Percentiles rank a stretch among this genome's conserved stretches.
These are phyloP conservation scores for Callocephalon fimbriatum DNA, from an alignment of 2,113 vertebrate species.

Conservation along the genomic window DNA sequence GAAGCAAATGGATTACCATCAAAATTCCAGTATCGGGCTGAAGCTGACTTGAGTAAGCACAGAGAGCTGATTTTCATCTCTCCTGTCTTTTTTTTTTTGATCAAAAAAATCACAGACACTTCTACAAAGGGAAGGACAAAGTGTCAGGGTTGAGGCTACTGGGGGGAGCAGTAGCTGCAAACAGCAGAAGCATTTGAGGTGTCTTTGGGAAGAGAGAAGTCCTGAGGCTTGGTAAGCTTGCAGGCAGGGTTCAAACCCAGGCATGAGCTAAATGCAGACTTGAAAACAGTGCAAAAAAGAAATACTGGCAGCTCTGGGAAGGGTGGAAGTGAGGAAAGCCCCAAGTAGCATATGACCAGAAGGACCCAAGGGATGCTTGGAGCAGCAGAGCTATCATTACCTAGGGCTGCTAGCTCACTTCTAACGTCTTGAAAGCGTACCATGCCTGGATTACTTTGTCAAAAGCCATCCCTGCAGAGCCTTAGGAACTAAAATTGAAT, in stretches of 20 bases:
- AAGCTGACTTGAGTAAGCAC: not conserved
- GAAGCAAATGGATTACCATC: not conserved
- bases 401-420: not conserved
- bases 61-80: not conserved
- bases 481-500: not conserved
- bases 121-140: not conserved
- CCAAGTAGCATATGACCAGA: not conserved
- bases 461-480: not conserved
- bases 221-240: not conserved
- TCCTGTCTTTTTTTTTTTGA: not conserved
- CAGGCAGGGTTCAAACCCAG: not conserved
- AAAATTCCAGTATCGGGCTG: not conserved
- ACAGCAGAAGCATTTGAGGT: not conserved
- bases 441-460: conserved; percentile 29
- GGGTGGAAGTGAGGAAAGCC: not conserved
- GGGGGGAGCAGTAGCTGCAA: not conserved
- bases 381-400: not conserved
- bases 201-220: not conserved
- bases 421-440: not conserved
- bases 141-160: not conserved
- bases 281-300: not conserved
- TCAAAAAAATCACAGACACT: not conserved
- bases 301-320: not conserved
- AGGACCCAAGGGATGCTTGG: not conserved
- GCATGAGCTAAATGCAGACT: not conserved